Percentiles rank a stretch among this genome's conserved stretches.
Conservation (phyloP, 2,888 invertebrate genomes). For the Steinernema carpocapsae region DNA sequence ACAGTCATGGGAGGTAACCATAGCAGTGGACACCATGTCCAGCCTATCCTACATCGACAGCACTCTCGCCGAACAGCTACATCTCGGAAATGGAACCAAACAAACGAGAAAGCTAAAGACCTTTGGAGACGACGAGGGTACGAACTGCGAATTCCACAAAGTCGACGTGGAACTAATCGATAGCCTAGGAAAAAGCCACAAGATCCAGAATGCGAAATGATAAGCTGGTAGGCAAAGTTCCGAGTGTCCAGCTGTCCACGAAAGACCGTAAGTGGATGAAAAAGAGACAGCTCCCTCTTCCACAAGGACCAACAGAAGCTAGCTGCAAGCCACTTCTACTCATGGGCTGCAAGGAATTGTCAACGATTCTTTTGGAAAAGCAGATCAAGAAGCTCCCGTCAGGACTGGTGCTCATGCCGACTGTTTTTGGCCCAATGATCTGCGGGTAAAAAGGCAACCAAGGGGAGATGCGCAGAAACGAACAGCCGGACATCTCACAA, state of each 20-base stretch:
- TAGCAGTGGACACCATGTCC: not conserved
- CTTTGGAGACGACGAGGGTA: not conserved
- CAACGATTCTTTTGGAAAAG: not conserved
- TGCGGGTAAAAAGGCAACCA: not conserved
- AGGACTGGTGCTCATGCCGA: not conserved
- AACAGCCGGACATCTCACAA: no score
- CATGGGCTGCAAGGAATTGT: not conserved
- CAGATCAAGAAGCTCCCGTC: not conserved
- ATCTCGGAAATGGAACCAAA: not conserved
- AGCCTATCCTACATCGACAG: not conserved
- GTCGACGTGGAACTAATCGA: not conserved
- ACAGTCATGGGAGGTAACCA: not conserved
- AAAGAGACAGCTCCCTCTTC: not conserved
- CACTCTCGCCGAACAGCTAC: not conserved
- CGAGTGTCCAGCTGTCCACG: not conserved
- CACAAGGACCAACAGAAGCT: not conserved
- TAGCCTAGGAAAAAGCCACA: not conserved
- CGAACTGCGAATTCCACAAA: not conserved
- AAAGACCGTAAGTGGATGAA: not conserved
- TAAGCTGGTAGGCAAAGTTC: not conserved
- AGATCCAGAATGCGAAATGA: not conserved
- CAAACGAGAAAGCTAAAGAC: not conserved
- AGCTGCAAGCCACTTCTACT: not conserved
- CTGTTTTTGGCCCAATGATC: not conserved
- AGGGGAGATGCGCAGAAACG: not conserved